phyloP scores from a whole-genome alignment of 2,888 invertebrate genomes.

The Sericinus montela region DNA sequence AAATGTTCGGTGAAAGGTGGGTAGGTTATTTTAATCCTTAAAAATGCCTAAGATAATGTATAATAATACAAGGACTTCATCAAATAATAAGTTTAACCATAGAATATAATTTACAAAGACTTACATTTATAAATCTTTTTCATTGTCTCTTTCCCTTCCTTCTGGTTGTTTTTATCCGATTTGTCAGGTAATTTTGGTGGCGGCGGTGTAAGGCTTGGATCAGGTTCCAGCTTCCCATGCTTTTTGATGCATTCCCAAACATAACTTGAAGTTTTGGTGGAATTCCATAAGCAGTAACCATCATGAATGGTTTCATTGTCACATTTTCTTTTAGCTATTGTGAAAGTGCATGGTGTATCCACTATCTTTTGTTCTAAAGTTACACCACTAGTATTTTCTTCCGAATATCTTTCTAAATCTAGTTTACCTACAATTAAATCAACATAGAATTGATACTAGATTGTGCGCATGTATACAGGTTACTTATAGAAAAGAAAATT shows the following conservation, averaged over 20 bases:
- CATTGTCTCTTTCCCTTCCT: constrained; percentile 49
- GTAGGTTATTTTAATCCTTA: no score
- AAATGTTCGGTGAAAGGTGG: no score
- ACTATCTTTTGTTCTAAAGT: constrained; percentile 83
- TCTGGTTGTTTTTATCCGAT: constrained; percentile 36
- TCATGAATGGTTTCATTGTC: constrained; percentile 65
- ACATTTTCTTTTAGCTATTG: constrained; percentile 78
- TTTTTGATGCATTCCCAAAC: constrained; percentile 89
- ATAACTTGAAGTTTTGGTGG: constrained; percentile 79
- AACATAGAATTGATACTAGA: no score
- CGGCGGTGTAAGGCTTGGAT: constrained; percentile 55
- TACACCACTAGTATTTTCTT: constrained; percentile 80
- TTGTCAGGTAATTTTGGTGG: constrained; percentile 50
- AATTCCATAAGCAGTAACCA: constrained; percentile 69
- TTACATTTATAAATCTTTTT: constrained; percentile 66
- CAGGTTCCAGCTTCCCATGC: constrained; percentile 82
- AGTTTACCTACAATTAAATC: constrained; percentile 46
- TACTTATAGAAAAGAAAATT: no score
- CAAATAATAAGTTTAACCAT: no score
- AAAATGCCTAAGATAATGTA: no score
- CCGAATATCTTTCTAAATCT: constrained; percentile 69
- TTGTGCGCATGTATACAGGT: no score
- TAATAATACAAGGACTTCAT: no score
- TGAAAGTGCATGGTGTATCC: constrained; percentile 83
- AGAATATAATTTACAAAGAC: no score